These are phyloP conservation scores for Nothocercus nigrocapillus DNA, from an alignment of 2,113 vertebrate species.

Conservation along the genomic window DNA sequence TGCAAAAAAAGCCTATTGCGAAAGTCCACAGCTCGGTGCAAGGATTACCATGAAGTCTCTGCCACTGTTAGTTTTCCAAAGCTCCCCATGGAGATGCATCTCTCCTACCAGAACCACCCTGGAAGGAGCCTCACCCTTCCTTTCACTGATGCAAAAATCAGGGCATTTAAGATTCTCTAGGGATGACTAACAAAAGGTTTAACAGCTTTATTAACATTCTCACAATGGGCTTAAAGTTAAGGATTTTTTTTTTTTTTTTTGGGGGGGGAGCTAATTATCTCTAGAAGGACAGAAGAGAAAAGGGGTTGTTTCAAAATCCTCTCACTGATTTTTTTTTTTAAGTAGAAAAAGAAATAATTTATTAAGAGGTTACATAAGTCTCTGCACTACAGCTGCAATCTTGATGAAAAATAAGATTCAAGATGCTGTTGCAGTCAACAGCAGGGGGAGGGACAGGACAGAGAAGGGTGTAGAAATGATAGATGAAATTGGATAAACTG, in stretches of 20 bases:
- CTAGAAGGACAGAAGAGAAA: not conserved
- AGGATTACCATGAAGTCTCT: not conserved
- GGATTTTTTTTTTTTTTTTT: not conserved
- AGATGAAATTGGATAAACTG: not conserved
- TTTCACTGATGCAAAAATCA: not conserved
- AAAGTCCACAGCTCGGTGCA: not conserved
- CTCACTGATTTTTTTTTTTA: not conserved
- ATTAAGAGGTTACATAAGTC: conserved; percentile 38
- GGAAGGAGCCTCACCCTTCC: not conserved
- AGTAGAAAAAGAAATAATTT: not conserved
- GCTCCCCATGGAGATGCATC: not conserved
- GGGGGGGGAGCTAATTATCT: not conserved
- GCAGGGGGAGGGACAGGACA: not conserved
- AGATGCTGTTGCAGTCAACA: not conserved
- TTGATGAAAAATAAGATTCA: conserved; percentile 36
- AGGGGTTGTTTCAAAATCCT: not conserved
- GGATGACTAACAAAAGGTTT: not conserved
- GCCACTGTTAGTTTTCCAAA: not conserved
- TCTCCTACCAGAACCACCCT: not conserved
- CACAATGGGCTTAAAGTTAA: not conserved
- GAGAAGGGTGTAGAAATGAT: not conserved
- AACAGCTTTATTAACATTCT: not conserved
- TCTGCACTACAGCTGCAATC: conserved; percentile 43
- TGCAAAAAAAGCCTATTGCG: not conserved
- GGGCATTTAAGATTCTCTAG: not conserved